Evolutionary conservation across 1,140 invertebrate genomes (phyloP).

Genomic region (Penaeus indicus): DNA sequence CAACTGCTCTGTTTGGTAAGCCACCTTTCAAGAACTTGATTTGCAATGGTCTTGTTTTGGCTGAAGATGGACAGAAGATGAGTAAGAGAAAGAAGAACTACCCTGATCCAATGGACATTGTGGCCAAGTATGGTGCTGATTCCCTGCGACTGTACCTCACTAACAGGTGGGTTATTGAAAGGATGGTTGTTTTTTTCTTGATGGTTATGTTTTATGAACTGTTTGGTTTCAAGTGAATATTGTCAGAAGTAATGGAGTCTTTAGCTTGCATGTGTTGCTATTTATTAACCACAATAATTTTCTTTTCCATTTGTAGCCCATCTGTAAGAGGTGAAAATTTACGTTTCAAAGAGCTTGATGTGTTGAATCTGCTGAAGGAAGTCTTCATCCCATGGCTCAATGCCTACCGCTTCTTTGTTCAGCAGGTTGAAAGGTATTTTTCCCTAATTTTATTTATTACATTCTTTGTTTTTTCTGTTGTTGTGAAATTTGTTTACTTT

Average conservation of each 20-base stretch:
- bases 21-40: constrained; percentile 98
- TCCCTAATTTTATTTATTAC: neutral
- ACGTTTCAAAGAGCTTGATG: constrained; percentile 96
- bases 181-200: too few species aligned
- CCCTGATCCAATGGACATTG: constrained; percentile 90
- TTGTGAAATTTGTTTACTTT: neutral
- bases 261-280: neutral
- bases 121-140: constrained; percentile 96
- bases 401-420: constrained; percentile 94
- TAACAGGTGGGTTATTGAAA: constrained; percentile 78
- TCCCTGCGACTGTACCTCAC: constrained; percentile 96
- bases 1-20: constrained; percentile 95
- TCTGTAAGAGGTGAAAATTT: constrained; percentile 97
- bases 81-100: constrained; percentile 99
- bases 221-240: too few species aligned
- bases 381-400: constrained; percentile 99
- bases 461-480: neutral
- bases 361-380: constrained; percentile 96
- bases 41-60: constrained; percentile 94
- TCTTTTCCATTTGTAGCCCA: constrained; percentile 72
- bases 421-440: constrained; percentile 88
- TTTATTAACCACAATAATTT: neutral
- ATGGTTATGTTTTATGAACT: too few species aligned
- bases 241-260: too few species aligned
- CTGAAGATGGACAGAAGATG: constrained; percentile 99